phyloP scores from a whole-genome alignment of 2,888 invertebrate species.

The Clepsis dumicolana region DNA sequence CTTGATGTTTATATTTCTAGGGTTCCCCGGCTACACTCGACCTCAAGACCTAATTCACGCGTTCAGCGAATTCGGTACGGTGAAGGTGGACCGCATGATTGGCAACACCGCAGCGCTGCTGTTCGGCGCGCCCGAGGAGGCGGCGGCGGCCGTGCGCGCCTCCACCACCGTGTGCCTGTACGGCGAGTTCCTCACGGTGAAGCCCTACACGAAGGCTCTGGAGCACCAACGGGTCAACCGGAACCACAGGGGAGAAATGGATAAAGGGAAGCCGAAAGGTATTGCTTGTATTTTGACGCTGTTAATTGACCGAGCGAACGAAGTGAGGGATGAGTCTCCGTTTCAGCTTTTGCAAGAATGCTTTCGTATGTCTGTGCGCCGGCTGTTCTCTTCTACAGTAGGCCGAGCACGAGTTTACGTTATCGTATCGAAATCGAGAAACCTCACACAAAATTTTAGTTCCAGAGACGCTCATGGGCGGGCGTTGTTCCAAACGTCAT shows the following conservation, averaged over 20 bases:
- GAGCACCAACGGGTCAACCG: neutral
- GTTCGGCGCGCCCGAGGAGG: constrained; percentile 52
- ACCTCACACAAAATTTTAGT: no score
- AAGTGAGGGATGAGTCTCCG: no score
- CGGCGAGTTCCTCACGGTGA: constrained; percentile 62
- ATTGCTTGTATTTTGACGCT: neutral
- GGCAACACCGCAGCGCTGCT: constrained; percentile 54
- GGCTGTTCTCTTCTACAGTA: no score
- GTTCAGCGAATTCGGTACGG: constrained; percentile 60
- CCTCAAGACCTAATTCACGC: constrained; percentile 61
- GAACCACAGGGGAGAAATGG: neutral
- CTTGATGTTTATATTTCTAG: no score
- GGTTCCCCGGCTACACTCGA: constrained; percentile 67
- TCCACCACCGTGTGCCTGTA: constrained; percentile 60
- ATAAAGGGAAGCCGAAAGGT: constrained; percentile 3
- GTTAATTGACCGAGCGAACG: no score
- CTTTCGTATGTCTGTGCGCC: no score
- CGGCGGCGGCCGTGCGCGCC: constrained; percentile 52
- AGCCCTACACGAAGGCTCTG: constrained; percentile 45
- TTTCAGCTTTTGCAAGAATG: no score
- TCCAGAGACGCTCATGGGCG: no score
- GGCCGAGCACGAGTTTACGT: no score
- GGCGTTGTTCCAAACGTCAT: no score
- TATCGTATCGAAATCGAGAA: no score
- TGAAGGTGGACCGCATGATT: constrained; percentile 56